Base-by-base conservation (phyloP, 2,797 vertebrate species). In the Rhadinocentrus ornatus region DNA sequence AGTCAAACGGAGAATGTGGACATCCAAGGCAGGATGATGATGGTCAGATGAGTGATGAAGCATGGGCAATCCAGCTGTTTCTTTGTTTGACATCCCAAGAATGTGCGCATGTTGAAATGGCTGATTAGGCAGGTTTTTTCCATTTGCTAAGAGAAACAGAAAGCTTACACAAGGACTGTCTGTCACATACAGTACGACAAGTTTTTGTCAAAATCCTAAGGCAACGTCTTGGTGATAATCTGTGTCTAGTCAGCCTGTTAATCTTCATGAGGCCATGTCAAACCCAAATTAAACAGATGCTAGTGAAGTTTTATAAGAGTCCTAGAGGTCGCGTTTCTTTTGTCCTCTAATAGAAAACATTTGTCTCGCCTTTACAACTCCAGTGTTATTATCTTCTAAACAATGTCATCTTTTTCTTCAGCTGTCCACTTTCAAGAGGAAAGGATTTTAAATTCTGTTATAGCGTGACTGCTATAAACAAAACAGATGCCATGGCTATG, bases 91-190 rank as follows among this genome's bases (percentile, higher is more conserved):
- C 74, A 69, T 76, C 83, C 84, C 65, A 68, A 61, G 78, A 71
- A 70, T 65, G 69, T 72, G 54, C 37, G 68, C 61, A 26, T 24
- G 66, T 66, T 58, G 56, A 82, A 90, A 84, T 31, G 60, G 89
- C 92, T 91, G 91, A 93, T 83, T 77, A 78, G 52, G 89, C 90
- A 75, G 73, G 71, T 88, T 84, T 77, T 77, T 68, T 54, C 22
- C 57, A 64, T 71, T 69, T 35, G 73, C 88, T 83, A 65, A 61
- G 60, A 80, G 70, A 89, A 75, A 89, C 71, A 62, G 75, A 60
- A 53, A 70, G 75, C 82, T 81, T 75, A 85, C 77, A 71, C 70
- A 64, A 53, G 53, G 81, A 81, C 73, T 69, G 73, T 74, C 66
- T 34, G 29, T 79, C 75, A 83, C 48, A 80, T 71, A 56, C 58